A percentile compares a stretch with the other conserved stretches of the same genome.
Conservation (phyloP, 2,797 vertebrate genomes). For the Paedocypris micromegethes region DNA sequence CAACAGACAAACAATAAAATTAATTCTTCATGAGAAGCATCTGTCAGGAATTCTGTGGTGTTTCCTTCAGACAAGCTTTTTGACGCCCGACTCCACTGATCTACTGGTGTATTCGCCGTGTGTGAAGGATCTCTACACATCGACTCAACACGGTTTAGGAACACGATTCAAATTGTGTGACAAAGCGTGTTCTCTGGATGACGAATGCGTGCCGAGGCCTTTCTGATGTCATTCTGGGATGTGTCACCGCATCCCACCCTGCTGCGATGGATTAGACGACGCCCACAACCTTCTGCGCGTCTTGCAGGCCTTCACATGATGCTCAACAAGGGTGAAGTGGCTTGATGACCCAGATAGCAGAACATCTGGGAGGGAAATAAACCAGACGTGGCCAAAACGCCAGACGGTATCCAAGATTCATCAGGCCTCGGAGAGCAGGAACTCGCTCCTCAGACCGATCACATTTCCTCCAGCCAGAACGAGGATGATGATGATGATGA, state of each 20-base stretch:
- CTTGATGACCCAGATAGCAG: slow-evolving; percentile 26
- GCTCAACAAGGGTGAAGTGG: slow-evolving; percentile 22
- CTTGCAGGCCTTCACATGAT: background rate
- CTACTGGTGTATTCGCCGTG: too few relatives aligned
- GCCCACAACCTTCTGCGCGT: slow-evolving; percentile 23
- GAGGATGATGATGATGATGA: slow-evolving; percentile 3
- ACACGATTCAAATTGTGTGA: background rate
- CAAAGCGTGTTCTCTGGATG: background rate
- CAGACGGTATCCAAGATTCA: slow-evolving; percentile 33
- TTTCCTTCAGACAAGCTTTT: too few relatives aligned
- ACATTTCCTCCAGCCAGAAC: slow-evolving; percentile 30
- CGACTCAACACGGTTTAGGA: too few relatives aligned
- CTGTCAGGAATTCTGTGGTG: too few relatives aligned
- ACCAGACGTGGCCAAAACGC: slow-evolving; percentile 18
- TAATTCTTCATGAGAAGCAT: too few relatives aligned
- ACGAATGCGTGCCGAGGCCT: background rate
- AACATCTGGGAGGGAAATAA: slow-evolving; percentile 35
- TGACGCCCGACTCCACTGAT: too few relatives aligned
- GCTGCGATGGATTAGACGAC: slow-evolving; percentile 20
- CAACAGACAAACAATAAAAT: too few relatives aligned
- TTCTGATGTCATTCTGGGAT: slow-evolving; percentile 26
- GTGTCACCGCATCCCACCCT: slow-evolving; percentile 22
- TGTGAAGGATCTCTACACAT: too few relatives aligned
- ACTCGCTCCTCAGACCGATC: slow-evolving; percentile 34
- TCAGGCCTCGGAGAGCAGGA: slow-evolving; percentile 29